Evolutionary conservation across 2,113 vertebrate species (phyloP).

Genomic region (Origma solitaria): DNA sequence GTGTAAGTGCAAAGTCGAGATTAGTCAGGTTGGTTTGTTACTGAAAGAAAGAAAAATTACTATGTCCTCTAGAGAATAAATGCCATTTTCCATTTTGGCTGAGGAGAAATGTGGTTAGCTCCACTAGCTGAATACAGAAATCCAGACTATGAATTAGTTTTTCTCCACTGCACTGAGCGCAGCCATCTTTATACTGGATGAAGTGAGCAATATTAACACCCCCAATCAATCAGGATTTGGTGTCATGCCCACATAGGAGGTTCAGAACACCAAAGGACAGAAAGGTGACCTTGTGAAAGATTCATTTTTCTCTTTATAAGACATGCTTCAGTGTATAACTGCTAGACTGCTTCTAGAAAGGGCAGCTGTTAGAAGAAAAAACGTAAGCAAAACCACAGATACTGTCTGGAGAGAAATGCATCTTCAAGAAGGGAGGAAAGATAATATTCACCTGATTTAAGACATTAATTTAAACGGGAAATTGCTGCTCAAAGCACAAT

Average conservation of each 20-base stretch:
- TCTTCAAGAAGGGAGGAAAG: neutral
- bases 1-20: neutral
- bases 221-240: neutral
- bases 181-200: neutral
- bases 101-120: neutral
- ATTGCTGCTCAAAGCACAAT: neutral
- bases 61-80: rapidly evolving
- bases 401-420: neutral
- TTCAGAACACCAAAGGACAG: neutral
- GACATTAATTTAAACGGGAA: neutral
- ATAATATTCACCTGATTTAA: neutral
- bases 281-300: neutral
- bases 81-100: neutral
- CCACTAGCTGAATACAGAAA: neutral
- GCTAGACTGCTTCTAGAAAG: neutral
- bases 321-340: neutral
- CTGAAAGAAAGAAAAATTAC: neutral
- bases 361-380: neutral
- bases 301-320: neutral
- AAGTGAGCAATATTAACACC: neutral
- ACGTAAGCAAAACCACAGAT: neutral
- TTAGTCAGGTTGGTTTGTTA: neutral
- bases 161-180: neutral
- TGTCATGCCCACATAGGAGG: neutral
- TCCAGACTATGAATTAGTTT: neutral